A percentile compares a stretch with the other conserved stretches of the same genome.
phyloP scores from a whole-genome alignment of 2,888 invertebrate species.

The Hirudinaria manillensis region DNA sequence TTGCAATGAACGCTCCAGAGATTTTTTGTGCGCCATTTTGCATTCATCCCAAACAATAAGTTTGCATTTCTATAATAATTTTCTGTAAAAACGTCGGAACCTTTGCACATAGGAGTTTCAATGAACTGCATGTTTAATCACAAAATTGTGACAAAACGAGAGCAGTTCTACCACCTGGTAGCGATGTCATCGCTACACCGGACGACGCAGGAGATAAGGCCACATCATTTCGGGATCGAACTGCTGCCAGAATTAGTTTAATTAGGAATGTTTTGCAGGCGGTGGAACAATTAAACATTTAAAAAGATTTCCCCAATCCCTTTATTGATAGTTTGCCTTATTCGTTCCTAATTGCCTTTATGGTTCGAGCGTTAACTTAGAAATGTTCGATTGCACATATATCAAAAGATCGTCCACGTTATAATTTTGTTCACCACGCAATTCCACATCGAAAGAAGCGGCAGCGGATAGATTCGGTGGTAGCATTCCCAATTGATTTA shows the following conservation, averaged over 20 bases:
- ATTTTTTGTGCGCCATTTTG: slow-evolving; percentile 17
- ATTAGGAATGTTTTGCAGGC: not conserved
- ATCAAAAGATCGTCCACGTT: not conserved
- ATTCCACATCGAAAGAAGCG: too few relatives aligned
- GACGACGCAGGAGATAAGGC: not conserved
- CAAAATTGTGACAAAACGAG: slow-evolving; percentile 8
- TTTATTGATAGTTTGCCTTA: not conserved
- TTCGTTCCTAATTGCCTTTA: not conserved
- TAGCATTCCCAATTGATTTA: not conserved
- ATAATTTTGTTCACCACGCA: not conserved
- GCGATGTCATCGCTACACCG: not conserved
- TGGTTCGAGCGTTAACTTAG: not conserved
- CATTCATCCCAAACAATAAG: slow-evolving; percentile 27
- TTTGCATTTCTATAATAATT: slow-evolving; percentile 1
- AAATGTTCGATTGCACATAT: slow-evolving; percentile 2
- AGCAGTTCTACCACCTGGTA: slow-evolving; percentile 1
- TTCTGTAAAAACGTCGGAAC: not conserved
- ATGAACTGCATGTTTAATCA: not conserved
- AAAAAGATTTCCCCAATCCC: not conserved
- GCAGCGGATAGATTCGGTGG: not conserved
- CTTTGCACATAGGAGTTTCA: slow-evolving; percentile 8
- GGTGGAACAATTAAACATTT: too few relatives aligned
- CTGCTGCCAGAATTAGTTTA: not conserved
- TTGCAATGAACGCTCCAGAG: slow-evolving; percentile 1
- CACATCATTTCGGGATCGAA: not conserved